Percentiles rank a stretch among this genome's conserved stretches.
phyloP scores from a whole-genome alignment of 2,888 invertebrate genomes.

The Aquatica leii region DNA sequence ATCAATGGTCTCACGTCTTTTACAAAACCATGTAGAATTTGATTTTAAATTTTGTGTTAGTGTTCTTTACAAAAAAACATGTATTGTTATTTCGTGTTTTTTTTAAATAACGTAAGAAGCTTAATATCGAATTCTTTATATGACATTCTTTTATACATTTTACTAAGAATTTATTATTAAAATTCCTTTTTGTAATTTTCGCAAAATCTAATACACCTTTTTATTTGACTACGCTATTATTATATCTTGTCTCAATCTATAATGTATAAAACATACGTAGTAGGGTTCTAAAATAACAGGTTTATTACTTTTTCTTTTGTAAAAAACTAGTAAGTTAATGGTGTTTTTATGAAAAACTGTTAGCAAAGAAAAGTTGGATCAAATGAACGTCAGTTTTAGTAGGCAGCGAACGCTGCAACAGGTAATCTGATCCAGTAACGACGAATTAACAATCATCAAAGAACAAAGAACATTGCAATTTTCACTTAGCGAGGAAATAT shows the following conservation, averaged over 20 bases:
- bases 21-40: background rate
- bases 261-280: too few species aligned
- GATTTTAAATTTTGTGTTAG: background rate
- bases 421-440: constrained; percentile 31
- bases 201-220: background rate
- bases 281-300: too few species aligned
- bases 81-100: background rate
- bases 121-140: background rate
- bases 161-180: constrained; percentile 2
- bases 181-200: constrained; percentile 2
- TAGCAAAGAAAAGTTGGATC: background rate
- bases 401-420: constrained; percentile 15
- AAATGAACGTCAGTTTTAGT: constrained; percentile 10
- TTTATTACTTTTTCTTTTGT: too few species aligned
- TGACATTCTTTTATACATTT: background rate
- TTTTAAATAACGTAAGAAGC: background rate
- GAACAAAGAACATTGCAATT: constrained; percentile 27
- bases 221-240: background rate
- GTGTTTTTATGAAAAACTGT: background rate
- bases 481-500: background rate
- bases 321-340: background rate
- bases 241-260: too few species aligned
- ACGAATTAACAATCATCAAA: constrained; percentile 35
- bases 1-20: background rate
- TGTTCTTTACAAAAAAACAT: background rate